Conservation (phyloP, 2,888 invertebrate species). For the Crepidodera aurea region DNA sequence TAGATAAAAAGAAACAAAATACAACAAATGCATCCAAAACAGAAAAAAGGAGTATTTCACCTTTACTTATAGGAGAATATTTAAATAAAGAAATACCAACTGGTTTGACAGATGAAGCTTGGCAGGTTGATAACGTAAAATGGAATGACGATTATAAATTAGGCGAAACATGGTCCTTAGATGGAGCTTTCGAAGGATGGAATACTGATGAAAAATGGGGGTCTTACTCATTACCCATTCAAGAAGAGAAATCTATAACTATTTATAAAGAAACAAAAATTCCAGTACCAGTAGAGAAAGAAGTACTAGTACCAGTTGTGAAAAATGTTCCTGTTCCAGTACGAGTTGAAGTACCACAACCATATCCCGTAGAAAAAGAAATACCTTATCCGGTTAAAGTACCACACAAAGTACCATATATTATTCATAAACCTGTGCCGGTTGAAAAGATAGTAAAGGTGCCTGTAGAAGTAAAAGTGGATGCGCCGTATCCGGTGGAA, state of each 20-base stretch:
- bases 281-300: slow-evolving; percentile 71
- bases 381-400: slow-evolving; percentile 70
- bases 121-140: not conserved
- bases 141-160: not conserved
- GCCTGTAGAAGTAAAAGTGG: slow-evolving; percentile 66
- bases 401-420: slow-evolving; percentile 68
- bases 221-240: not conserved
- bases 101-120: not conserved
- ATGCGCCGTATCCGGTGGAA: slow-evolving; percentile 69
- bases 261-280: slow-evolving; percentile 71
- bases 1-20: slow-evolving; percentile 15
- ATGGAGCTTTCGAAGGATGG: not conserved
- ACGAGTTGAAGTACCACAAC: slow-evolving; percentile 77
- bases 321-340: slow-evolving; percentile 58
- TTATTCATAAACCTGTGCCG: slow-evolving; percentile 69
- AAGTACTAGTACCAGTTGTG: slow-evolving; percentile 76
- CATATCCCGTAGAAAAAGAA: slow-evolving; percentile 74
- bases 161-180: not conserved
- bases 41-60: slow-evolving; percentile 20
- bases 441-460: slow-evolving; percentile 78
- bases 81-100: not conserved
- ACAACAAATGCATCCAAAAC: slow-evolving; percentile 6
- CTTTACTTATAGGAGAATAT: slow-evolving; percentile 13
- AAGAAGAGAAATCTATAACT: slow-evolving; percentile 66
- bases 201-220: not conserved